A percentile compares a stretch with the other conserved stretches of the same genome.
phyloP scores from a whole-genome alignment of 2,113 vertebrate species.

The Gopherus evgoodei region DNA sequence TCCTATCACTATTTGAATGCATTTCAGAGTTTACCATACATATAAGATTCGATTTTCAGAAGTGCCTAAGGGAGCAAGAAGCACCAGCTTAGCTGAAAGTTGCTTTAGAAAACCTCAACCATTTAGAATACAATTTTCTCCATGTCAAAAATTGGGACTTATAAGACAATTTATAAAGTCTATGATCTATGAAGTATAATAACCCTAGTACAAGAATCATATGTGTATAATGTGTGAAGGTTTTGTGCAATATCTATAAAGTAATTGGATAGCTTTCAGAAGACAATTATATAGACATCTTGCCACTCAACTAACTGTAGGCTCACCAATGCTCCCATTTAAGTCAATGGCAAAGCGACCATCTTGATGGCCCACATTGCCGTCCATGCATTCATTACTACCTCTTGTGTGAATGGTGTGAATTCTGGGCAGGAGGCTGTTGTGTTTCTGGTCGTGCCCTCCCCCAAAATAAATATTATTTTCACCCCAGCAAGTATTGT shows the following conservation, averaged over 20 bases:
- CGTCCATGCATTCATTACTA: conserved; percentile 61
- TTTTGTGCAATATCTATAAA: not conserved
- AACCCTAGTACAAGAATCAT: not conserved
- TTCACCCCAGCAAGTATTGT: conserved; percentile 42
- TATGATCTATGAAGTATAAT: not conserved
- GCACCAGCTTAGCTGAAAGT: not conserved
- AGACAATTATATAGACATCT: not conserved
- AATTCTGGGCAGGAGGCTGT: not conserved
- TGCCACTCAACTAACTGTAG: not conserved
- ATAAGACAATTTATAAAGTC: not conserved
- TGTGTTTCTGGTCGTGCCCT: conserved; percentile 36
- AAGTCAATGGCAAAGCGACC: conserved; percentile 34
- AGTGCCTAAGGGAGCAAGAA: not conserved
- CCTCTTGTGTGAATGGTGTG: conserved; percentile 53
- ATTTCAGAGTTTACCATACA: not conserved
- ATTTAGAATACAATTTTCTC: not conserved
- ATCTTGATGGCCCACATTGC: not conserved
- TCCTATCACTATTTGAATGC: not conserved
- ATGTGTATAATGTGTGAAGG: not conserved
- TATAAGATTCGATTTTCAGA: not conserved
- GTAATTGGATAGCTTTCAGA: not conserved
- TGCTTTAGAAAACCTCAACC: not conserved
- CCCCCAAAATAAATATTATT: conserved; percentile 66
- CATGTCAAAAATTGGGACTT: not conserved
- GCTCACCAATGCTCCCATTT: not conserved